Evolutionary conservation across 1,140 invertebrate genomes (phyloP).

Genomic region (Ips typographus): DNA sequence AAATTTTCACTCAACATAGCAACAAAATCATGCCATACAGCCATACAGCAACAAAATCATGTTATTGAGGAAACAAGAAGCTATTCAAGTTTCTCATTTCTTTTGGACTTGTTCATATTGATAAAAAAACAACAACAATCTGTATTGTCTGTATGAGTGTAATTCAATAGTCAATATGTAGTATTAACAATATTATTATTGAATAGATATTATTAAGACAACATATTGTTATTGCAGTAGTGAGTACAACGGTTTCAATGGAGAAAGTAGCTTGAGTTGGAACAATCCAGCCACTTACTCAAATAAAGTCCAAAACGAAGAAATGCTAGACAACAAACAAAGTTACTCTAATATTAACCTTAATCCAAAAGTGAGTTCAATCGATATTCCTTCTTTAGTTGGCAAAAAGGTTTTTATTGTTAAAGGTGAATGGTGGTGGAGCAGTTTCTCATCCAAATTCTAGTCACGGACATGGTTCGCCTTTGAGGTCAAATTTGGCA

Average conservation of each 20-base stretch:
- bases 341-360: slow-evolving; percentile 51
- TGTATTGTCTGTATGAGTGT: too few relatives aligned
- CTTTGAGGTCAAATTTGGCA: slow-evolving; percentile 62
- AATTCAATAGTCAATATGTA: too few relatives aligned
- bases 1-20: too few relatives aligned
- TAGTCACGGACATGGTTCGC: slow-evolving; percentile 61
- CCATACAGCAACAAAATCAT: too few relatives aligned
- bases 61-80: too few relatives aligned
- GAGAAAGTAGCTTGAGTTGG: slow-evolving; percentile 43
- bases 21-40: too few relatives aligned
- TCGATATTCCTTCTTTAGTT: too few relatives aligned
- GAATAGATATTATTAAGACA: too few relatives aligned
- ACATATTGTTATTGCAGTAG: slow-evolving; percentile 12
- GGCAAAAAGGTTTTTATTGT: slow-evolving; percentile 6
- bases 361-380: slow-evolving; percentile 46
- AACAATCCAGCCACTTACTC: slow-evolving; percentile 43
- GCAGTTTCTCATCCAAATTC: slow-evolving; percentile 46
- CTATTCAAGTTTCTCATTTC: too few relatives aligned
- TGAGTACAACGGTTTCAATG: slow-evolving; percentile 44
- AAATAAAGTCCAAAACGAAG: slow-evolving; percentile 30
- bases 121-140: too few relatives aligned
- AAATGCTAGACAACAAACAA: slow-evolving; percentile 33
- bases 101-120: too few relatives aligned
- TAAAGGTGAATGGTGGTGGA: slow-evolving; percentile 48
- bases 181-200: too few relatives aligned